These are phyloP conservation scores for Drosophila buzzatii DNA, from an alignment of 2,888 invertebrate genomes.

Conservation along the genomic window DNA sequence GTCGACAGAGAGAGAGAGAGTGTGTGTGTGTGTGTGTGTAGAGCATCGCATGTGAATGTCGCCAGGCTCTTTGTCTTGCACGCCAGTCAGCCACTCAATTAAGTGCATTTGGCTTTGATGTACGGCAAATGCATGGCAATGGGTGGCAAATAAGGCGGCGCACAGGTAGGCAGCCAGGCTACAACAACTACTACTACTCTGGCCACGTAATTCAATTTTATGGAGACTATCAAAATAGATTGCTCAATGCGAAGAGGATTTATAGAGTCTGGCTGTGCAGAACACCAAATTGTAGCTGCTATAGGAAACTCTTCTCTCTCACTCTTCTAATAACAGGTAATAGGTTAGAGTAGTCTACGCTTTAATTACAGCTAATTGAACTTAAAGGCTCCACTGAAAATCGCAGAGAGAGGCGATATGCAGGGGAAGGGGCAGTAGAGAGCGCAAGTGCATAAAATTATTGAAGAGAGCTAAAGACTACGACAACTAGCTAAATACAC, in stretches of 20 bases:
- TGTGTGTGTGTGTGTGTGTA: no score
- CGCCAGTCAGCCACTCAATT: slow-evolving; percentile 60
- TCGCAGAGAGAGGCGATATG: background rate
- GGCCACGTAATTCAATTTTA: slow-evolving; percentile 46
- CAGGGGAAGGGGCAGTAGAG: background rate
- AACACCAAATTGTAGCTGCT: background rate
- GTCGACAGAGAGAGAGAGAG: background rate
- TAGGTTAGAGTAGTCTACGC: background rate
- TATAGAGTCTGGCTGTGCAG: background rate
- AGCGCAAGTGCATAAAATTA: no score
- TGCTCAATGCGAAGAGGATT: background rate
- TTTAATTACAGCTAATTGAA: slow-evolving; percentile 1
- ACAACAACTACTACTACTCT: background rate
- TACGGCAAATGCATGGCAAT: slow-evolving; percentile 7
- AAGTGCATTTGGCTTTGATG: slow-evolving; percentile 64
- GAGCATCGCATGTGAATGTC: slow-evolving; percentile 14
- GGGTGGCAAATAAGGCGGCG: background rate
- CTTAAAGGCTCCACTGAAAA: background rate
- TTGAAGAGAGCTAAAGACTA: background rate
- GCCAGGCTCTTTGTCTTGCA: slow-evolving; percentile 33
- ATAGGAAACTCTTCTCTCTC: background rate
- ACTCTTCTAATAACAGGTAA: background rate
- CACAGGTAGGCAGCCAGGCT: slow-evolving; percentile 5
- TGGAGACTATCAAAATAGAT: slow-evolving; percentile 13
- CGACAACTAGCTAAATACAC: background rate